These are phyloP conservation scores for Sycophaga agraensis DNA, from an alignment of 1,140 invertebrate species.

Conservation along the genomic window DNA sequence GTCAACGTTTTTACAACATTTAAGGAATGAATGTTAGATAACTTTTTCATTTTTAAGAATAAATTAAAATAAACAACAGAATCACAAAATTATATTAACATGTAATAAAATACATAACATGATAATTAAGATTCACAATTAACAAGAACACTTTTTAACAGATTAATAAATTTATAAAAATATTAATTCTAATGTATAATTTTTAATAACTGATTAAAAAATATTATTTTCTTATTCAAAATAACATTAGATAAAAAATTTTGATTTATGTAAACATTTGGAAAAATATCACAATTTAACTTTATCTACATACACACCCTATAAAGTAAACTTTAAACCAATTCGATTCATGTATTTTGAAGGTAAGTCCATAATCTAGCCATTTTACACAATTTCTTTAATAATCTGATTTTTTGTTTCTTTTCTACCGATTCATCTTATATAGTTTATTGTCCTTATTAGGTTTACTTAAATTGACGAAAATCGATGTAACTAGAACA, in stretches of 20 bases:
- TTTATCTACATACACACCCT: neutral
- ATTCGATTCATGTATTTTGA: constrained; percentile 1
- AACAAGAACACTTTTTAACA: neutral
- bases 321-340: neutral
- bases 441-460: too few relatives aligned
- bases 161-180: neutral
- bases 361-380: neutral
- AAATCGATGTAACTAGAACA: too few relatives aligned
- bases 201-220: neutral
- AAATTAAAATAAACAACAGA: neutral
- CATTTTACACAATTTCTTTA: constrained; percentile 1
- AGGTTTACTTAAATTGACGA: too few relatives aligned
- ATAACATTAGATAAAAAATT: neutral
- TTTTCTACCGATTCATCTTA: too few relatives aligned
- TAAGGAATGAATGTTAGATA: neutral
- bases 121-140: neutral
- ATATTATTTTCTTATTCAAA: neutral
- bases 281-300: constrained; percentile 5
- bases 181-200: neutral
- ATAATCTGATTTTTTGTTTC: too few relatives aligned
- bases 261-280: too few relatives aligned
- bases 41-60: neutral
- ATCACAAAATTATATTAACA: neutral
- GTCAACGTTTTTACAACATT: neutral
- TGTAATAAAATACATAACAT: too few relatives aligned